phyloP scores from a whole-genome alignment of 2,888 invertebrate species.

The Helicoverpa assulta region DNA sequence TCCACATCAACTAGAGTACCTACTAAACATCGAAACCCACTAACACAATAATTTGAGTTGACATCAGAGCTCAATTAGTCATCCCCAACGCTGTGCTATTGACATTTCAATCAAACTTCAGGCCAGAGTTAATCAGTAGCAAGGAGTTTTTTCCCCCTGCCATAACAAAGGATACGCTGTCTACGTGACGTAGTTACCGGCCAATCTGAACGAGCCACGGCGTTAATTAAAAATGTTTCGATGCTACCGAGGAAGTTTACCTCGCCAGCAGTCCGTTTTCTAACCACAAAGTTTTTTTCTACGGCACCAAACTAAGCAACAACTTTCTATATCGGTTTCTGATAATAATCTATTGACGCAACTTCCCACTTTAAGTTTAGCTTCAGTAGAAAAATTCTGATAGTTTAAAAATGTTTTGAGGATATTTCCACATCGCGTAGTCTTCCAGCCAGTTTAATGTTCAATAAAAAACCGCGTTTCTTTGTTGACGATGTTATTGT shows the following conservation, averaged over 20 bases:
- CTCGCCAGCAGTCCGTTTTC: conserved; percentile 33
- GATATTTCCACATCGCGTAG: background rate
- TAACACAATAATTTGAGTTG: conserved; percentile 18
- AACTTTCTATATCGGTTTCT: conserved; percentile 49
- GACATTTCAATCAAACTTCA: conserved; percentile 41
- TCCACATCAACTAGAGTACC: no score
- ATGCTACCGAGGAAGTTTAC: conserved; percentile 49
- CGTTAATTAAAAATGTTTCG: conserved; percentile 59
- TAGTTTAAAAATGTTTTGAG: background rate
- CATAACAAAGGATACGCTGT: conserved; percentile 30
- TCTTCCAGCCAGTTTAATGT: background rate
- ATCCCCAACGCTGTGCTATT: conserved; percentile 22
- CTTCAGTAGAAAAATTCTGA: conserved; percentile 1
- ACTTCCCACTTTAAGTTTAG: conserved; percentile 23
- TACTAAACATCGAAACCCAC: conserved; percentile 1
- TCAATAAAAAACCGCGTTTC: background rate
- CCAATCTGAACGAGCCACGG: conserved; percentile 34
- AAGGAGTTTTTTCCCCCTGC: conserved; percentile 17
- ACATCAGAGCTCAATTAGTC: conserved; percentile 33
- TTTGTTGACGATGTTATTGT: background rate
- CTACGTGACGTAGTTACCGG: conserved; percentile 40
- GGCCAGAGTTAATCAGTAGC: conserved; percentile 19
- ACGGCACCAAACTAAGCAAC: conserved; percentile 44
- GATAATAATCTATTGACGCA: conserved; percentile 46
- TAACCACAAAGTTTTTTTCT: conserved; percentile 42